Conservation (phyloP, 2,797 vertebrate genomes). For the Nannoperca obscura region DNA sequence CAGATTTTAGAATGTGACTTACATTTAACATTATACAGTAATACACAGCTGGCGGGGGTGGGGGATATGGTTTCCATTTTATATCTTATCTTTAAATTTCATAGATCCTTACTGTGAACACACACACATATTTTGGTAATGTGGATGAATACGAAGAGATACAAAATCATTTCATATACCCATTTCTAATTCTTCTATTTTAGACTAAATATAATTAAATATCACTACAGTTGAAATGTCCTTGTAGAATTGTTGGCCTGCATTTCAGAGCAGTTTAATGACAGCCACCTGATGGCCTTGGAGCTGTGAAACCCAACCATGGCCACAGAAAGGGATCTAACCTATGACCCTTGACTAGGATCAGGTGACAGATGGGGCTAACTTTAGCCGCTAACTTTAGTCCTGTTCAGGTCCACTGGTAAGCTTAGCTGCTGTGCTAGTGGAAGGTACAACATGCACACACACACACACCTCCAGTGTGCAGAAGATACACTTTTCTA, state of each 20-base stretch:
- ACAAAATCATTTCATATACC: background rate
- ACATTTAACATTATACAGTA: background rate
- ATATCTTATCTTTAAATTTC: background rate
- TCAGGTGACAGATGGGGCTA: conserved; percentile 75
- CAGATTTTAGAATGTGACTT: conserved; percentile 12
- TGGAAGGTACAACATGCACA: conserved; percentile 27
- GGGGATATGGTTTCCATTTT: background rate
- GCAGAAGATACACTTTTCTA: conserved; percentile 18
- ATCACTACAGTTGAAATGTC: conserved; percentile 19
- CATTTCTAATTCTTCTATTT: background rate
- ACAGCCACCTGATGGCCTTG: conserved; percentile 32
- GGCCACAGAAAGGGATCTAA: conserved; percentile 59
- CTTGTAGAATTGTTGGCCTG: conserved; percentile 28
- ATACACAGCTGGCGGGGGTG: background rate
- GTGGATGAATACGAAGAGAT: fast-evolving
- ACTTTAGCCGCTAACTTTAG: conserved; percentile 78
- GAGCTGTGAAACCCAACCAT: conserved; percentile 71
- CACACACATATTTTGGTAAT: background rate
- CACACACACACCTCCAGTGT: conserved; percentile 1
- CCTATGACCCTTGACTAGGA: conserved; percentile 69
- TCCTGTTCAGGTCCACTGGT: conserved; percentile 44
- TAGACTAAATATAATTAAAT: conserved; percentile 1
- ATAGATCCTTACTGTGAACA: background rate
- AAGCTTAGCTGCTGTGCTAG: conserved; percentile 49
- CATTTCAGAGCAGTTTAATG: conserved; percentile 48